Conservation (phyloP, 2,888 invertebrate species). For the Mythimna loreyi region DNA sequence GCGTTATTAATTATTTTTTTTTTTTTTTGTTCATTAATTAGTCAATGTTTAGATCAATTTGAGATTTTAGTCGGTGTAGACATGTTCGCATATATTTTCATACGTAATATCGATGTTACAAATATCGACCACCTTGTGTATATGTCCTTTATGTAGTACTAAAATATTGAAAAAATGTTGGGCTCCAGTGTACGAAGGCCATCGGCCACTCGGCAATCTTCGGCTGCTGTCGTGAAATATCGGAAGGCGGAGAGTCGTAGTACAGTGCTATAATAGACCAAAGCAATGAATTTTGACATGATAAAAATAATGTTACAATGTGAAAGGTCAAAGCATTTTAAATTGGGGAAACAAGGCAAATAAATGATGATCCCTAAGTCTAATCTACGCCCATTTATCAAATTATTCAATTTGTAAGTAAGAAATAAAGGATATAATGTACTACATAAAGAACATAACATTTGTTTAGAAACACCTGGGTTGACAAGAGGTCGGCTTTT, state of each 20-base stretch:
- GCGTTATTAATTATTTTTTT: slow-evolving; percentile 61
- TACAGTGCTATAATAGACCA: slow-evolving; percentile 9
- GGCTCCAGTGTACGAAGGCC: background rate
- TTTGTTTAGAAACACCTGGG: slow-evolving; percentile 54
- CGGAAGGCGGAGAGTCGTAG: background rate
- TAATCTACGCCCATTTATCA: background rate
- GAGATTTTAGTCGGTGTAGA: slow-evolving; percentile 72
- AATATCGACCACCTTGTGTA: slow-evolving; percentile 27
- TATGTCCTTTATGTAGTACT: slow-evolving; percentile 23
- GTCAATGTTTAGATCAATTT: slow-evolving; percentile 82
- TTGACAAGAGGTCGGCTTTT: slow-evolving; percentile 40
- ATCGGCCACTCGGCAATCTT: no score
- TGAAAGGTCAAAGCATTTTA: background rate
- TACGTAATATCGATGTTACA: slow-evolving; percentile 61
- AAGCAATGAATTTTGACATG: background rate
- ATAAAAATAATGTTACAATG: slow-evolving; percentile 1
- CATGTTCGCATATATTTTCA: slow-evolving; percentile 70
- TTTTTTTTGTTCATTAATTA: slow-evolving; percentile 79
- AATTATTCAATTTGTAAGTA: background rate
- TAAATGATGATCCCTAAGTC: background rate
- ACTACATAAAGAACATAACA: slow-evolving; percentile 24
- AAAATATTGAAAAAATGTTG: background rate
- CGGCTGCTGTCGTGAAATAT: no score
- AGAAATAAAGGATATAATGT: slow-evolving; percentile 16
- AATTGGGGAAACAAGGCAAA: no score